These are phyloP conservation scores for Varroa destructor DNA, from an alignment of 1,140 invertebrate genomes.

Conservation along the genomic window DNA sequence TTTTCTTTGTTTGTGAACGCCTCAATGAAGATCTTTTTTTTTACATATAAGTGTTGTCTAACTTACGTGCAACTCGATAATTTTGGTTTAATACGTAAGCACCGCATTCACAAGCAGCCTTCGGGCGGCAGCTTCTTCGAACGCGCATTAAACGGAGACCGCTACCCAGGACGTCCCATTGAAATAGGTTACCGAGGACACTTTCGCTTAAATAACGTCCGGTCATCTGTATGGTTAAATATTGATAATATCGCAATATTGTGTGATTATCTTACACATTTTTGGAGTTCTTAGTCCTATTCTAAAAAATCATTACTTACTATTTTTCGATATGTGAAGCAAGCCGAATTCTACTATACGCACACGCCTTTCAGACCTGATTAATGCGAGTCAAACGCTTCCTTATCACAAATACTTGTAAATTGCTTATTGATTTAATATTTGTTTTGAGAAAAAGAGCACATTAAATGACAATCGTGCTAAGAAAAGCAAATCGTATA, in stretches of 20 bases:
- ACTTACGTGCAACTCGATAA: slow-evolving; percentile 9
- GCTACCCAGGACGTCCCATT: slow-evolving; percentile 1
- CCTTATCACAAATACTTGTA: background rate
- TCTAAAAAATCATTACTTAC: no score
- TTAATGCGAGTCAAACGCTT: background rate
- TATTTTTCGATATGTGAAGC: background rate
- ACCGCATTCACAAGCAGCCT: slow-evolving; percentile 21
- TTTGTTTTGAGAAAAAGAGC: no score
- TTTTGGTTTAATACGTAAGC: background rate
- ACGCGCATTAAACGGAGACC: slow-evolving; percentile 10
- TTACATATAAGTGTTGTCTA: background rate
- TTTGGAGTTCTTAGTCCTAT: no score
- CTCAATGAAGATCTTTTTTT: no score
- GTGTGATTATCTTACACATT: no score
- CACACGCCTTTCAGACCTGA: background rate
- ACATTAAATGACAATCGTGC: no score
- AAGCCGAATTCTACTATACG: background rate
- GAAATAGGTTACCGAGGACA: background rate
- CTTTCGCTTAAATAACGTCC: background rate
- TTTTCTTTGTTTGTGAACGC: no score
- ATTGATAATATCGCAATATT: background rate
- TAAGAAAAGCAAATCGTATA: background rate
- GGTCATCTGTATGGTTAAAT: background rate
- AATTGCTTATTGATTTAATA: background rate
- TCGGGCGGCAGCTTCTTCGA: slow-evolving; percentile 15